Conservation (phyloP, 1,140 invertebrate species). For the Drosophila persimilis region DNA sequence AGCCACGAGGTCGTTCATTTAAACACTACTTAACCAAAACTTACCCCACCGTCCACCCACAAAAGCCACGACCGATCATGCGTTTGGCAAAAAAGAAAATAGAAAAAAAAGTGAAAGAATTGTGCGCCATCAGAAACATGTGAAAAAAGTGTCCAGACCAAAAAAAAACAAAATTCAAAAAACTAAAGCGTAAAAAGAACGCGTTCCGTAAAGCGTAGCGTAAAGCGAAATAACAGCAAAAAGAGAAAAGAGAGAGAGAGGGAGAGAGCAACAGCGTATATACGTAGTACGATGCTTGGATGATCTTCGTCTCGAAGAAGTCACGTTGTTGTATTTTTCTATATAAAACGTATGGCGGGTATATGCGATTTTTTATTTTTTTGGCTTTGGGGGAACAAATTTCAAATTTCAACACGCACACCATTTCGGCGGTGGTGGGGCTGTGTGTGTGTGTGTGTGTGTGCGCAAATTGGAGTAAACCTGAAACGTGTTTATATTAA, state of each 20-base stretch:
- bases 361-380: slow-evolving; percentile 6
- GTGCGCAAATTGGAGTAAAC: slow-evolving; percentile 62
- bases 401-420: slow-evolving; percentile 4
- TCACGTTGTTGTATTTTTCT: slow-evolving; percentile 39
- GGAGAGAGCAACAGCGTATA: slow-evolving; percentile 5
- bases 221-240: slow-evolving; percentile 29
- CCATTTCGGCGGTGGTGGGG: no score
- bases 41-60: slow-evolving; percentile 45
- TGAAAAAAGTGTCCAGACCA: slow-evolving; percentile 41
- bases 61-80: slow-evolving; percentile 36
- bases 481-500: slow-evolving; percentile 71
- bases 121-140: slow-evolving; percentile 42
- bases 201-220: slow-evolving; percentile 14
- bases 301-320: slow-evolving; percentile 45
- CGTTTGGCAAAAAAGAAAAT: slow-evolving; percentile 29
- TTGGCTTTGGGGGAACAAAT: neutral
- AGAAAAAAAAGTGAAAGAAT: slow-evolving; percentile 28
- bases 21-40: no score
- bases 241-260: slow-evolving; percentile 16
- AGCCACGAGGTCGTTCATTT: slow-evolving; percentile 82
- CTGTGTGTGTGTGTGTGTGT: no score
- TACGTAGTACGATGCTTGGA: slow-evolving; percentile 39
- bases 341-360: slow-evolving; percentile 20
- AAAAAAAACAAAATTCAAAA: slow-evolving; percentile 12
- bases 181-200: slow-evolving; percentile 48